Conservation (phyloP, 2,113 vertebrate species). For the Speoplatyrhinus poulsoni region DNA sequence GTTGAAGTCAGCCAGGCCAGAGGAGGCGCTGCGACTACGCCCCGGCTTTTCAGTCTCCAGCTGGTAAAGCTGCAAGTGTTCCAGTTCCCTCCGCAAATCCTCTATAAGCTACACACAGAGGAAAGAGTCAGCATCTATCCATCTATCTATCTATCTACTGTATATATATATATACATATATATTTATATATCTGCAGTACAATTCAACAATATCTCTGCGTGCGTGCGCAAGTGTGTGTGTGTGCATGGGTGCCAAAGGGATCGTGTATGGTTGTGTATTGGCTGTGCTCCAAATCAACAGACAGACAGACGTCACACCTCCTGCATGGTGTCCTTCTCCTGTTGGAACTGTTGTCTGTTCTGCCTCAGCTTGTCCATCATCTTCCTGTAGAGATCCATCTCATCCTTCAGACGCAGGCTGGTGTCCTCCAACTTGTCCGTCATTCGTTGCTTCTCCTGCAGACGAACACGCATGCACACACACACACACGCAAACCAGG, state of each 20-base stretch:
- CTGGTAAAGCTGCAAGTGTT: constrained; percentile 92
- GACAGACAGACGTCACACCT: constrained; percentile 73
- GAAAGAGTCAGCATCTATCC: constrained; percentile 6
- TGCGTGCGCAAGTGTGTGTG: not conserved
- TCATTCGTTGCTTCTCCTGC: constrained; percentile 93
- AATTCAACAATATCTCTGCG: too few species aligned
- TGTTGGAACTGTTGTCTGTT: constrained; percentile 90
- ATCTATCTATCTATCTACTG: too few species aligned
- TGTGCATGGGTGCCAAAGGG: too few species aligned
- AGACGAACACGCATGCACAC: not conserved
- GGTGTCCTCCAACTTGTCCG: constrained; percentile 89
- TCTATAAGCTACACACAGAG: constrained; percentile 85
- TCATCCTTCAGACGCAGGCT: constrained; percentile 91
- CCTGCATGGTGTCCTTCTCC: constrained; percentile 91
- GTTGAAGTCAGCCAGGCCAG: constrained; percentile 84
- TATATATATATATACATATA: too few species aligned
- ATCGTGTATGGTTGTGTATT: not conserved
- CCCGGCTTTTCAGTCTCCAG: constrained; percentile 87
- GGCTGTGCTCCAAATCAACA: not conserved
- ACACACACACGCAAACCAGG: not conserved
- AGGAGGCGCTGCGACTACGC: constrained; percentile 81
- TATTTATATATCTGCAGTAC: too few species aligned
- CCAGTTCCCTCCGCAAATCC: constrained; percentile 91
- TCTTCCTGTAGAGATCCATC: constrained; percentile 92
- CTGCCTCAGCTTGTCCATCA: constrained; percentile 96